These are phyloP conservation scores for Poeciliopsis turrubarensis DNA, from an alignment of 2,113 vertebrate species.

Conservation along the genomic window DNA sequence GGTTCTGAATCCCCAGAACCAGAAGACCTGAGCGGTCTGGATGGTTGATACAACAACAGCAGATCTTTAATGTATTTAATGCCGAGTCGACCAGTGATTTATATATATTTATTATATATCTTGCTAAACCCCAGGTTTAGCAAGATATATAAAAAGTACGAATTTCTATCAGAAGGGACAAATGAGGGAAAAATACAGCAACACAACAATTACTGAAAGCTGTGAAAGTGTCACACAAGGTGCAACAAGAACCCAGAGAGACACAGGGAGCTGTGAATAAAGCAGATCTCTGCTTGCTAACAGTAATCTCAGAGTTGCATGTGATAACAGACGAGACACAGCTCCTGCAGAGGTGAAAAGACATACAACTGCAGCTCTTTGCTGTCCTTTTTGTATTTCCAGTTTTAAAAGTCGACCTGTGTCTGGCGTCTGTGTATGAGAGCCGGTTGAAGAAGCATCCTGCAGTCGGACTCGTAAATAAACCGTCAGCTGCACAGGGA, in stretches of 20 bases:
- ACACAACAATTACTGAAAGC: constrained; percentile 30
- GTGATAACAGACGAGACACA: not conserved
- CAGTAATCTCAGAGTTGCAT: constrained; percentile 1
- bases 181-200: constrained; percentile 10
- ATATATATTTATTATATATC: too few relatives aligned
- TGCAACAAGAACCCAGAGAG: constrained; percentile 12
- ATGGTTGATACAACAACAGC: too few relatives aligned
- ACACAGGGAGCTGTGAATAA: not conserved
- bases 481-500: constrained; percentile 47
- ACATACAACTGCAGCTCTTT: constrained; percentile 32
- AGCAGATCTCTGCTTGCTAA: not conserved
- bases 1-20: too few relatives aligned
- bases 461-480: constrained; percentile 47
- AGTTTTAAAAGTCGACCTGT: constrained; percentile 45
- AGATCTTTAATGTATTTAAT: too few relatives aligned
- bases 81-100: too few relatives aligned
- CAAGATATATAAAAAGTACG: not conserved
- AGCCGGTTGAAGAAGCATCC: constrained; percentile 53
- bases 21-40: too few relatives aligned
- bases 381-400: constrained; percentile 44
- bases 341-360: constrained; percentile 17
- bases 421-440: constrained; percentile 30
- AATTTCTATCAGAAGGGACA: constrained; percentile 6
- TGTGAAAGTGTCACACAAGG: constrained; percentile 30
- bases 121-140: not conserved